Base-by-base conservation (phyloP, 2,797 vertebrate species). In the Myotis pilosus region DNA sequence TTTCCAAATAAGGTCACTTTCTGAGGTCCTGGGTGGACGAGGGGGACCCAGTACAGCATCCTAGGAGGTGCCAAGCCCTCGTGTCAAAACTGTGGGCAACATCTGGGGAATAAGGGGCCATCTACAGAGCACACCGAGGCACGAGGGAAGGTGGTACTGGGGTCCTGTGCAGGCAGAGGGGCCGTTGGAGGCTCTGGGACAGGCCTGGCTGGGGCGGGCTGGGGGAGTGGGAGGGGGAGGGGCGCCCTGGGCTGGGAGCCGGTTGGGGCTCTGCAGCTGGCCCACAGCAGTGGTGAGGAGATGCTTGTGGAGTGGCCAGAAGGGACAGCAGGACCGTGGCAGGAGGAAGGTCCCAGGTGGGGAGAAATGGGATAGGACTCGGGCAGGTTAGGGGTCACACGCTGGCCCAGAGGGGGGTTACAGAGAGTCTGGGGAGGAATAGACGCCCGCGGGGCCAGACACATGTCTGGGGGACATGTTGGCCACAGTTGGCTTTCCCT, bases 21-120 rank as follows among this genome's bases (percentile, higher is more conserved):
- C 79, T 66, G 41, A 78, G 47, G 47, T 53, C 44, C n/a, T 36
- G 38, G 28, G 33, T 53, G 36, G 74, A 16, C 2, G 57, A 64
- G 60, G 36, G n/a, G 72, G 25, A 51, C 41, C 23, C 19, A 1
- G 66, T 1, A 22, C 15, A 38, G 51, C 0, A 0, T 17, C 75
- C 33, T 4, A 1, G 41, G 55, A 53, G 20, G 71, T 41, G 20
- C 64, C 15, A 38, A 81, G 25, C 9, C 64, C 69, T 78, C 0
- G 0, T 12, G 22, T 38, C 3, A 20, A 44, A 12, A 10, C n/a
- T 0, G 2, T 10, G 7, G 60, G 30, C 3, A 1, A 22, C 8
- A 2, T 53, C 69, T 55, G 62, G 49, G 3, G 1, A 25, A 6
- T 5, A 25, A 17, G 38, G 33, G 30, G 38, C 13, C 2, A 8